phyloP scores from a whole-genome alignment of 2,888 invertebrate species.

The Acleris sparsana region DNA sequence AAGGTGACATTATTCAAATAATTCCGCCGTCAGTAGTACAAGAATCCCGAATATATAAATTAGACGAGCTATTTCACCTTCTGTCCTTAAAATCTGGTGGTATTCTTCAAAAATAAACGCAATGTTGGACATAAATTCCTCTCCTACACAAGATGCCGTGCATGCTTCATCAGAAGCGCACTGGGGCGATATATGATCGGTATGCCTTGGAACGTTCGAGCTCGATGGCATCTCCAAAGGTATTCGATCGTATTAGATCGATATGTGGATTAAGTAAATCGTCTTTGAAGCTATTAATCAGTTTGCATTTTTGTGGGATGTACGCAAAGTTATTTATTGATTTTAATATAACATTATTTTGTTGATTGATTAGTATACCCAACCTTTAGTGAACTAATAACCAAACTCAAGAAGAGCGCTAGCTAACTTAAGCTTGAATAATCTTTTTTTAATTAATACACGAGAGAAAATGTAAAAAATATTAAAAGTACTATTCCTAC shows the following conservation, averaged over 20 bases:
- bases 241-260: slow-evolving; percentile 6
- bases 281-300: not conserved
- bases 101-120: not conserved
- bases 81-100: not conserved
- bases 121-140: slow-evolving; percentile 38
- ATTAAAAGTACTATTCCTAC: no score
- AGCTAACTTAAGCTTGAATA: no score
- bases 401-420: no score
- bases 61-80: not conserved
- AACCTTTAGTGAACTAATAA: no score
- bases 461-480: no score
- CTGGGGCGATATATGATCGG: slow-evolving; percentile 53
- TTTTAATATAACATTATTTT: no score
- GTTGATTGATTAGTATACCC: no score
- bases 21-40: not conserved
- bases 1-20: not conserved
- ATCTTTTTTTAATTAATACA: no score
- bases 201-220: slow-evolving; percentile 54
- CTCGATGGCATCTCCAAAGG: slow-evolving; percentile 36
- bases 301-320: no score
- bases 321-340: no score
- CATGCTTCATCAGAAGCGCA: slow-evolving; percentile 44
- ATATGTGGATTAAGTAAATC: slow-evolving; percentile 7
- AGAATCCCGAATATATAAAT: not conserved
- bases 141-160: slow-evolving; percentile 42